Base-by-base conservation (phyloP, 1,140 invertebrate species). In the Yoshiicerus persimilis region DNA sequence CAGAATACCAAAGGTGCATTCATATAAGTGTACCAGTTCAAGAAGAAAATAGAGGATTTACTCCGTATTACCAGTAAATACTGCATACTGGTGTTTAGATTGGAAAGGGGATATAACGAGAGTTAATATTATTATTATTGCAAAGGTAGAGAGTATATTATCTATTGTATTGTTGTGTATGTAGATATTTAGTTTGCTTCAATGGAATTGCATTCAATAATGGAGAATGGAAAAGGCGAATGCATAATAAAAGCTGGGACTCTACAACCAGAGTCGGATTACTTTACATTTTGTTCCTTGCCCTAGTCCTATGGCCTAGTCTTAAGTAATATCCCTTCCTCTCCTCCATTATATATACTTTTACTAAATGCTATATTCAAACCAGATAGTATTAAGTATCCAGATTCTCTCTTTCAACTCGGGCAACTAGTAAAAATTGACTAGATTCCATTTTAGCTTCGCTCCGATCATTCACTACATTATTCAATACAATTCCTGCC, bases 251-350 rank as follows among this genome's bases (percentile, higher is more conserved):
- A 80, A 80, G 34, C 20, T 80, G 32, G 47, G 34, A 36, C 32
- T 38, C 32, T n/a, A n/a, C n/a, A n/a, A n/a, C 30, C 32, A 80
- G 75, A 80, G 75, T 80, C 75, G 75, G 75, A 80, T 80, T 80
- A 80, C 66, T 70, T 70, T 70, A 70, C 66, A 70, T 30, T 70
- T 70, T 70, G 27, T 30, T 32, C 1, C 25, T 70, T 70, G 66
- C 66, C 66, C 66, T 70, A 70, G 66, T 70, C 66, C 25, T 70
- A 5, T n/a, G n/a, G n/a, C n/a, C n/a, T n/a, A n/a, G n/a, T n/a
- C 25, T 30, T 70, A 70, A 70, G 11, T 32, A 32, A 30, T 70
- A 13, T 30, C 23, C 25, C 75, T 80, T 80, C 32, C 34, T 38
- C n/a, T 77, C 47, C 47, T 56, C 4, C n/a, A n/a, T 56, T 5